Base-by-base conservation (phyloP, 2,797 vertebrate species). In the Meda fulgida region DNA sequence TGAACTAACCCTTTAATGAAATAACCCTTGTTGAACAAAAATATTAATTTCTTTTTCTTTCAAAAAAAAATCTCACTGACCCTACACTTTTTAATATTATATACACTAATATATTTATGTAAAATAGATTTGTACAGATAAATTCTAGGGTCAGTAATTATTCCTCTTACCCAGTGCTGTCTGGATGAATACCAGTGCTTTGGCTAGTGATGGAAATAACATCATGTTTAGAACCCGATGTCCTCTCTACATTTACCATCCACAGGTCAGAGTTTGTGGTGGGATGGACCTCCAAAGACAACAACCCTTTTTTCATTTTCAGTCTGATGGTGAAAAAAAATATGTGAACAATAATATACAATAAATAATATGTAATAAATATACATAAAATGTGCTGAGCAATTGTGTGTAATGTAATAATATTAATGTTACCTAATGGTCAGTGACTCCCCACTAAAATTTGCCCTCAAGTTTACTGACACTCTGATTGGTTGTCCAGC, bases 221-320 rank as follows among this genome's bases (percentile, higher is more conserved):
- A 1, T 95, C 93, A 6, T 95, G 92, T 84, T 90, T 92, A 80
- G 91, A 88, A 80, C 88, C 89, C n/a, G 92, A 91, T 36, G 83
- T 94, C 83, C 75, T 92, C 81, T 95, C 93, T 88, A 95, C 72
- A 29, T 89, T 93, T 86, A 94, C 90, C 5, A 90, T 82, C 94
- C 94, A 95, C 7, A 89, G 84, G 72, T 93, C 91, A 69, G 93
- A 90, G 80, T 83, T 91, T 84, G 91, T 81, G 5, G 91, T 86
- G 43, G 91, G 90, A 58, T 92, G 89, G n/a, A 90, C 91, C 82
- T 92, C 86, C 86, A 94, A 83, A 0, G 93, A 94, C 69, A 95
- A 86, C 81, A 95, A 89, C 14, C 93, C 92, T 82, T 93, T 95
- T 86, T 92, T 94, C 82, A 95, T 89, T 88, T 92, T 93, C 66